A percentile compares a stretch with the other conserved stretches of the same genome.
Evolutionary conservation across 2,888 invertebrate genomes (phyloP).

Genomic region (Noctua fimbriata): DNA sequence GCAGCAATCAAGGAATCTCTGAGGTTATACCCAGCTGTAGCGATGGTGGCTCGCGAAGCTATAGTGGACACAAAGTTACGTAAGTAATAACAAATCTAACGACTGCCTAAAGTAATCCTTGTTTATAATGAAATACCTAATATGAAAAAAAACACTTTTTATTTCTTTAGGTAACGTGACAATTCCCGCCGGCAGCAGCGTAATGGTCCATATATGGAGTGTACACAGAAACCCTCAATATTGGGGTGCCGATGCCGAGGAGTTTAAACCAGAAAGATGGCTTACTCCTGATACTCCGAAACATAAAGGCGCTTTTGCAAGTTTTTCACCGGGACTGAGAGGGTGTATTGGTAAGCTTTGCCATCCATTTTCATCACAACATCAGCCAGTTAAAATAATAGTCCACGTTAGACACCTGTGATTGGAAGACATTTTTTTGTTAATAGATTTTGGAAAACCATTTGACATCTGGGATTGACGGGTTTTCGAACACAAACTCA

Average conservation of each 20-base stretch:
- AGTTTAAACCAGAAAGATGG: conserved; percentile 8
- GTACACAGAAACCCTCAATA: not conserved
- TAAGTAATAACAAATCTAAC: too few species aligned
- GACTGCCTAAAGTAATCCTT: too few species aligned
- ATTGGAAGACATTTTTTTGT: not conserved
- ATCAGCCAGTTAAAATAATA: not conserved
- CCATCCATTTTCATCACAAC: not conserved
- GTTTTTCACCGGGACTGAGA: not conserved
- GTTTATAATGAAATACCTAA: too few species aligned
- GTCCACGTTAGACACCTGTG: not conserved
- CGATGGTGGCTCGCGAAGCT: too few species aligned
- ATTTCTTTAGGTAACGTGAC: not conserved
- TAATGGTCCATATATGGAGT: not conserved
- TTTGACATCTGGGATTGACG: not conserved
- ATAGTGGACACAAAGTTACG: too few species aligned
- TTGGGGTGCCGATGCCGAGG: not conserved
- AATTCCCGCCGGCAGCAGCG: conserved; percentile 3
- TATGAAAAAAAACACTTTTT: too few species aligned
- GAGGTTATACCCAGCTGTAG: too few species aligned
- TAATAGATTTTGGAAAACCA: not conserved
- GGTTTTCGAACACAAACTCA: not conserved
- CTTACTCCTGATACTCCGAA: not conserved
- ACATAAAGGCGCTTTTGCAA: conserved; percentile 2
- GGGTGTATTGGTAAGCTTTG: conserved; percentile 9
- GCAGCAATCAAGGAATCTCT: not conserved